phyloP scores from a whole-genome alignment of 2,888 invertebrate genomes.

The Chamaedrilus cognettii region DNA sequence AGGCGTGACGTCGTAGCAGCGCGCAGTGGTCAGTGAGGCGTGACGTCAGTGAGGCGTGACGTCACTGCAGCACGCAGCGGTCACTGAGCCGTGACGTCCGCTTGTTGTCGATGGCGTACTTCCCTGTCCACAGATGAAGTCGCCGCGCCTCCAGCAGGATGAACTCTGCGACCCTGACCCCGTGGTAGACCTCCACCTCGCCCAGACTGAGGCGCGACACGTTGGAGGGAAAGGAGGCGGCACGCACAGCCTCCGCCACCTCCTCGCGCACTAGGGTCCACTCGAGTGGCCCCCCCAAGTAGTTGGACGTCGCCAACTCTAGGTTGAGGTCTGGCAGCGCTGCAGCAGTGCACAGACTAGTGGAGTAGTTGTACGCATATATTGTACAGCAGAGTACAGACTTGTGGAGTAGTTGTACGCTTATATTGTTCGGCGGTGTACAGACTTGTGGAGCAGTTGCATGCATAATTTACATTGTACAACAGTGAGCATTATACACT shows the following conservation, averaged over 20 bases:
- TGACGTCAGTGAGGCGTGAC: conserved; percentile 36
- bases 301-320: conserved; percentile 53
- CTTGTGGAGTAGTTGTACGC: too few species aligned
- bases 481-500: too few species aligned
- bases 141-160: conserved; percentile 49
- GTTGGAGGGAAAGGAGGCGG: conserved; percentile 42
- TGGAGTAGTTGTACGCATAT: too few species aligned
- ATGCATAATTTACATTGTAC: too few species aligned
- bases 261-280: conserved; percentile 42
- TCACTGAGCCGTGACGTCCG: conserved; percentile 43
- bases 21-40: neutral
- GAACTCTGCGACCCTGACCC: conserved; percentile 52
- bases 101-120: conserved; percentile 45
- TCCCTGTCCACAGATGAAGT: conserved; percentile 50
- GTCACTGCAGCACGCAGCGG: conserved; percentile 47
- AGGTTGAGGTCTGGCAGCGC: conserved; percentile 53
- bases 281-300: conserved; percentile 52
- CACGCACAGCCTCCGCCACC: conserved; percentile 43
- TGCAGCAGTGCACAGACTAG: conserved; percentile 32
- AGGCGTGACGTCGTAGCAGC: too few species aligned
- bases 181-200: conserved; percentile 49
- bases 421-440: too few species aligned
- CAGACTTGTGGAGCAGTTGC: too few species aligned
- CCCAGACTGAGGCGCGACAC: conserved; percentile 45
- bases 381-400: too few species aligned